A percentile compares a stretch with the other conserved stretches of the same genome.
phyloP scores from a whole-genome alignment of 1,140 invertebrate species.

The Ceratosolen fusciceps region DNA sequence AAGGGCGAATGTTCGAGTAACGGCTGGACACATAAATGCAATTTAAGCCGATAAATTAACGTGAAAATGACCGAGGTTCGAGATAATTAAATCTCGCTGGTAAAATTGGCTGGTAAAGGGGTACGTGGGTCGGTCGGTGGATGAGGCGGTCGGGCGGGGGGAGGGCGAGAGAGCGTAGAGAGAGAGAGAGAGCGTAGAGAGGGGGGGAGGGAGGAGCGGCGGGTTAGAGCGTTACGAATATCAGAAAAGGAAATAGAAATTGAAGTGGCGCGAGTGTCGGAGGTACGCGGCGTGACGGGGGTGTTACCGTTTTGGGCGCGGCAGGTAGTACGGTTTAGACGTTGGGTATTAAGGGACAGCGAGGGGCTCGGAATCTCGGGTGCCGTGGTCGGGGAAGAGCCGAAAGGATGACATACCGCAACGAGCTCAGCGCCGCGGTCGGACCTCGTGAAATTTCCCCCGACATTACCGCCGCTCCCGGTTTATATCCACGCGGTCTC shows the following conservation, averaged over 20 bases:
- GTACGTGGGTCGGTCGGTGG: not conserved
- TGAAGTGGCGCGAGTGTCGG: not conserved
- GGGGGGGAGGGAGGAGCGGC: too few relatives aligned
- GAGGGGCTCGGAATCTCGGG: not conserved
- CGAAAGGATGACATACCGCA: slow-evolving; percentile 37
- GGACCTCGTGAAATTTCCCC: slow-evolving; percentile 38
- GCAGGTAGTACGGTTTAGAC: too few relatives aligned
- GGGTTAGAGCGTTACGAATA: not conserved
- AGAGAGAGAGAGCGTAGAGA: not conserved
- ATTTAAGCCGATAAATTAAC: not conserved
- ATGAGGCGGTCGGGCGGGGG: not conserved
- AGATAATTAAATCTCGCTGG: not conserved
- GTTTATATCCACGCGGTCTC: slow-evolving; percentile 45
- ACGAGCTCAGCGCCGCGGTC: slow-evolving; percentile 24
- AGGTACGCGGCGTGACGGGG: too few relatives aligned
- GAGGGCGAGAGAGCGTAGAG: not conserved
- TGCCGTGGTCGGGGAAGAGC: slow-evolving; percentile 11
- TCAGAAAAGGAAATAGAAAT: slow-evolving; percentile 36
- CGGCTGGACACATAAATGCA: not conserved
- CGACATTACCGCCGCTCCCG: slow-evolving; percentile 14
- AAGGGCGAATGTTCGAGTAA: not conserved
- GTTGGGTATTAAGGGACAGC: too few relatives aligned
- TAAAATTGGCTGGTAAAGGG: slow-evolving; percentile 3
- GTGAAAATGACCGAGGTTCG: not conserved
- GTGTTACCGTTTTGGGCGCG: too few relatives aligned